Evolutionary conservation across 1,140 invertebrate species (phyloP), one percentile per base, ranked within the genome.

Genomic region (Monomorium pharaonis): DNA sequence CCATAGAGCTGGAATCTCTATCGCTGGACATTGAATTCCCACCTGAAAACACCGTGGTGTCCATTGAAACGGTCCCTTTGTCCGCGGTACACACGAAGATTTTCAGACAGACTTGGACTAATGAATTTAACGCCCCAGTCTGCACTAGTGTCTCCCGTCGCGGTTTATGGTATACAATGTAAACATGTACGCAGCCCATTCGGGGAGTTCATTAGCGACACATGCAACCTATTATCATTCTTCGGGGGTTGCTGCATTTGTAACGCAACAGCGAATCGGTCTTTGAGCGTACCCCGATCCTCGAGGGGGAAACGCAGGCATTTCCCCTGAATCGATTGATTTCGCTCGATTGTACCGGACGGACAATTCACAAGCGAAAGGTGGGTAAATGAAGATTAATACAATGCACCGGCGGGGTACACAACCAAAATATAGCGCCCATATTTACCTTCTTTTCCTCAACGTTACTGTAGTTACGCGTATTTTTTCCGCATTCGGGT

Each of bases 381-480:
- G 90, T 86, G 75, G 70, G 90, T 86, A 88, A 83, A 92, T 72
- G 89, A 92, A 93, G 92, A 93, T 94, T 93, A 93, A 94, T 93
- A 92, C 84, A 90, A 84, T 84, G 67, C 67, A 60, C n/a, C 44
- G 54, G 44, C 60, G 67, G 60, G 67, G 33, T 72, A 21, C 58
- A 70, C 7, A 12, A 51, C 51, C 51, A 5, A 51, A 62, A 76
- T n/a, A 86, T 69, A 42, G 54, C 44, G 63, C 63, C 62, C 58
- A 72, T 78, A 70, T 65, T 90, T 67, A 67, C 77, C 81, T 69
- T 60, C 51, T 18, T 47, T 58, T 37, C 60, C 42, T 72, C 62
- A 44, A 12, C 27, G 56, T 37, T 42, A 18, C 16, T 14, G 14
- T 69, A 44, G 80, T 87, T 88, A 88, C 65, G 42, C 42, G 24